Evolutionary conservation across 2,797 vertebrate genomes (phyloP), one percentile per base, ranked within the genome.

Genomic region (Enteromius thamalakanensis): DNA sequence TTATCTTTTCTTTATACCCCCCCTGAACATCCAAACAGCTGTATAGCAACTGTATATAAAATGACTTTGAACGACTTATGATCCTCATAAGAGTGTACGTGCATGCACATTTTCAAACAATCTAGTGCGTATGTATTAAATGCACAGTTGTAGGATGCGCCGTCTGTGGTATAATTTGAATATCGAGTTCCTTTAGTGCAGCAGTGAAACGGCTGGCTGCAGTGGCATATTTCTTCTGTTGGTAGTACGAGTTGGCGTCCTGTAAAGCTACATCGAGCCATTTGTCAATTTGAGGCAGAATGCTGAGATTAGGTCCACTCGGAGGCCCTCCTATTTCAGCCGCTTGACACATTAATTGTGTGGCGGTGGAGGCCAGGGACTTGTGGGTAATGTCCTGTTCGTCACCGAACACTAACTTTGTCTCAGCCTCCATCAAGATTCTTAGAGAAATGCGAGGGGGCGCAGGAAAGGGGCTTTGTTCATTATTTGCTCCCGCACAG

Each of bases 221-320:
- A 37, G 75, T 65, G 0, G 81, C 72, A 0, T 95, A 94, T 89
- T 94, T 93, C 76, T 93, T 92, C 80, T 90, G 89, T 68, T 85
- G 89, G 88, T 92, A 95, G 91, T 88, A 93, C 58, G 87, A 10
- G 68, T 92, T 92, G 86, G 92, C 94, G 76, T 93, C 92, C 85
- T 55, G 69, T 86, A 96, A 91, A 85, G 88, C 90, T 29, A 84
- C 82, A 85, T 88, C 91, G 85, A 96, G 90, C 92, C 90, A 89
- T 86, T 93, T 90, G 86, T 95, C 92, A 85, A 88, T 71, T 87
- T 86, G 88, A 80, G 93, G 92, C 74, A 90, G 89, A 90, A 88
- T 65, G 49, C 75, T 87, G 84, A 89, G 87, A 80, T 93, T 71
- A 87, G 88, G 75, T 80, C 70, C 9, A 69, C 45, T 86, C 67